Conservation (phyloP, 1,140 invertebrate genomes). For the Saccostrea glomerata region DNA sequence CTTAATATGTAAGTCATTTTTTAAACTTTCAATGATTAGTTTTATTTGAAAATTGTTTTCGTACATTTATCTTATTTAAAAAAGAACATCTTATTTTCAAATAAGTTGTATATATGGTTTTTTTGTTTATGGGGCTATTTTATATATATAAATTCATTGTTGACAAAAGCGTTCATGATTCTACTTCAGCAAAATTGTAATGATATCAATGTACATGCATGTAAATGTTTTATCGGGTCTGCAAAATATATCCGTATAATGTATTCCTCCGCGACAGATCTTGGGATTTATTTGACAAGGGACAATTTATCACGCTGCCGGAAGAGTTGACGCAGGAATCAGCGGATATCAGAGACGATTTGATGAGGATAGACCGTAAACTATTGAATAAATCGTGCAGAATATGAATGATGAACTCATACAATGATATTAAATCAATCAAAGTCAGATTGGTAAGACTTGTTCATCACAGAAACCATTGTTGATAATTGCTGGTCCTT, state of each 20-base stretch:
- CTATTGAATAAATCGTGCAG: constrained; percentile 23
- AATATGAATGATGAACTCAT: constrained; percentile 12
- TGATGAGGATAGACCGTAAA: neutral
- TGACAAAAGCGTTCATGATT: neutral
- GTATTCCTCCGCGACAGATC: constrained; percentile 26
- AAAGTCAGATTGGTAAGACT: neutral
- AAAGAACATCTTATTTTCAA: too few relatives aligned
- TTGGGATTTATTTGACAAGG: constrained; percentile 20
- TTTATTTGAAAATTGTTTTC: too few relatives aligned
- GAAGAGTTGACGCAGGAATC: constrained; percentile 32
- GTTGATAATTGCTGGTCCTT: neutral
- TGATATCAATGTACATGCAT: neutral
- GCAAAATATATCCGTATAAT: neutral
- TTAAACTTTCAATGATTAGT: too few relatives aligned
- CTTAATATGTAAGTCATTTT: too few relatives aligned
- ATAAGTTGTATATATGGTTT: too few relatives aligned
- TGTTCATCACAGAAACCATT: neutral
- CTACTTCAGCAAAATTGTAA: neutral
- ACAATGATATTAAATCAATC: constrained; percentile 23
- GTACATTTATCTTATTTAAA: too few relatives aligned
- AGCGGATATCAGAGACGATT: neutral
- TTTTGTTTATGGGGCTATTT: too few relatives aligned
- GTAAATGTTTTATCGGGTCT: neutral
- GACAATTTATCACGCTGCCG: constrained; percentile 22
- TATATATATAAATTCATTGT: neutral